Evolutionary conservation across 2,797 vertebrate genomes (phyloP).

Genomic region (Phoxinus dragarum): DNA sequence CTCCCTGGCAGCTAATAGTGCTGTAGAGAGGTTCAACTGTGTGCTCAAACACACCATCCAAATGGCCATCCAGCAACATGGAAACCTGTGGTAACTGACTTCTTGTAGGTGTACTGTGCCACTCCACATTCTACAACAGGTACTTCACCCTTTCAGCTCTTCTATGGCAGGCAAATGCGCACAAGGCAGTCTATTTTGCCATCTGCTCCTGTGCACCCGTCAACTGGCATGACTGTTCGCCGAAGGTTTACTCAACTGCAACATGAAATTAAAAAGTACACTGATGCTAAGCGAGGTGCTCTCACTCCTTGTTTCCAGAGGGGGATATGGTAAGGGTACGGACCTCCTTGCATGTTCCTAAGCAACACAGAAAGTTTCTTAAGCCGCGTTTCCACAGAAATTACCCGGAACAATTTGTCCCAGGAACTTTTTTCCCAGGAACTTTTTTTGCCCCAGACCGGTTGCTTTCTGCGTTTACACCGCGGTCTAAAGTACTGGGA

Average conservation of each 20-base stretch:
- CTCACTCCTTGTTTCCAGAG: background rate
- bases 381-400: too few relatives aligned
- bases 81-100: slow-evolving; percentile 8
- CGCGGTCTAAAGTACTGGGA: too few relatives aligned
- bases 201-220: background rate
- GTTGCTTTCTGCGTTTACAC: too few relatives aligned
- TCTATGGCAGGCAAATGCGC: background rate
- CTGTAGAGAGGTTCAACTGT: background rate
- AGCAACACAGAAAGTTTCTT: background rate
- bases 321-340: background rate
- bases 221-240: background rate
- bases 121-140: slow-evolving; percentile 6
- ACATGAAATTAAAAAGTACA: background rate
- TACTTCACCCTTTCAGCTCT: background rate
- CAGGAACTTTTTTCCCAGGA: too few relatives aligned
- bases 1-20: background rate
- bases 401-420: too few relatives aligned
- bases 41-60: background rate
- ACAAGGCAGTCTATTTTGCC: background rate
- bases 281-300: background rate
- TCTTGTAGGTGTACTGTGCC: background rate
- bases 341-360: background rate
- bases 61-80: slow-evolving; percentile 13
- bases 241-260: background rate
- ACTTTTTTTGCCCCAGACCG: too few relatives aligned